A percentile compares a stretch with the other conserved stretches of the same genome.
Evolutionary conservation across 2,113 vertebrate genomes (phyloP).

Genomic region (Centropristis striata): DNA sequence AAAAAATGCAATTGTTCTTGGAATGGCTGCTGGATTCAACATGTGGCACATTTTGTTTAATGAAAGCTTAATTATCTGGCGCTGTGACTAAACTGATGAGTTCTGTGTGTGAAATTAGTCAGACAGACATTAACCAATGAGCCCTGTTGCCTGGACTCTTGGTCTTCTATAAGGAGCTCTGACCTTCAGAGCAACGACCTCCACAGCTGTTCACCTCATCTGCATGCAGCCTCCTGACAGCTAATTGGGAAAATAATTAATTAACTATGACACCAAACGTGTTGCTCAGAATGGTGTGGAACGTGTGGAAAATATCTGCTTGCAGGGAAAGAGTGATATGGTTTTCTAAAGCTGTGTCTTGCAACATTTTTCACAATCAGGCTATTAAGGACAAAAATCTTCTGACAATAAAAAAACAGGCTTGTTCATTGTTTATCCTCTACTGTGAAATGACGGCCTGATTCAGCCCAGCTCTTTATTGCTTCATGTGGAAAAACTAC

Average conservation of each 20-base stretch:
- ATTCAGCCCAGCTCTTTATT: conserved; percentile 4
- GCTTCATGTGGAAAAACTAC: conserved; percentile 25
- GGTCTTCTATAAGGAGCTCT: background rate
- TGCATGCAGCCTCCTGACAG: background rate
- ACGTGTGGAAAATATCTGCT: conserved; percentile 10
- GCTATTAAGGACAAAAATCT: conserved; percentile 1
- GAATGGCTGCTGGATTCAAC: conserved; percentile 34
- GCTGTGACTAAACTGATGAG: conserved; percentile 58
- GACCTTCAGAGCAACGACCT: conserved; percentile 35
- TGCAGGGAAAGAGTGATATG: background rate
- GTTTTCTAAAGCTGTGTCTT: background rate
- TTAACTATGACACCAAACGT: conserved; percentile 2
- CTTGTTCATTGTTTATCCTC: background rate
- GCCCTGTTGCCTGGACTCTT: background rate
- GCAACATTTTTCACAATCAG: background rate
- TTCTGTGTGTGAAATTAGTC: conserved; percentile 56
- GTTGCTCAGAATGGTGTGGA: background rate
- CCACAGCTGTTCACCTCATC: conserved; percentile 45
- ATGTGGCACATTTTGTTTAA: conserved; percentile 36
- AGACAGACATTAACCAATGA: conserved; percentile 28
- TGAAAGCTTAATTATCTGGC: conserved; percentile 39
- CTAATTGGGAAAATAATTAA: conserved; percentile 32
- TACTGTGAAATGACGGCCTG: background rate
- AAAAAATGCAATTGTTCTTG: conserved; percentile 23
- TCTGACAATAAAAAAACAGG: background rate